Evolutionary conservation across 2,113 vertebrate genomes (phyloP), one percentile per base, ranked within the genome.

Genomic region (Clarias magur): DNA sequence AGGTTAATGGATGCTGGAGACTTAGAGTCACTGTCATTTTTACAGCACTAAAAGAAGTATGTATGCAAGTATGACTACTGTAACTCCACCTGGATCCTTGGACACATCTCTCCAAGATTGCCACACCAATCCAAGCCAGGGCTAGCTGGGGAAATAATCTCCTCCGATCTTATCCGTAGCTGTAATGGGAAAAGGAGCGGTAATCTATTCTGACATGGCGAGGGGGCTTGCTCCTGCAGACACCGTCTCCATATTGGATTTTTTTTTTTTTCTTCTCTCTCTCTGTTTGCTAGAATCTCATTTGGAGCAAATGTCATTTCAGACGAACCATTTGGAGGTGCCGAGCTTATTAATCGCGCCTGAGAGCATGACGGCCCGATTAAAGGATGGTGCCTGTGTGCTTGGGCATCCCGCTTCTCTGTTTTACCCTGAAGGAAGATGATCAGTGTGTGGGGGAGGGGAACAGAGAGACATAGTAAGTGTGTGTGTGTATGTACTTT

Each of bases 261-360:
- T 88, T 76, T 65, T 75, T 34, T 19, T 62, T 83, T 34, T 34
- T 42, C 53, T 84, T 53, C 62, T 59, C 75, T 87, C 27, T 12
- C 38, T 80, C 68, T 85, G 57, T 85, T 88, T 82, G 78, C 68
- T 82, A 56, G 80, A 85, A 88, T 85, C 68, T 85, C 67, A 85
- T 85, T 85, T 85, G 67, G 78, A 78, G 72, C 38, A 54, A 85
- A 85, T 72, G 72, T 62, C 83, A 72, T 88, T 79, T 73, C 57
- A 27, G 62, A 83, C 25, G 48, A 83, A 62, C 70, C 57, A 65
- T 83, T 76, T 72, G 65, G 54, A 81, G 63, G 59, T 54, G 25
- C n/a, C 17, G n/a, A 80, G 57, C 30, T 88, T 88, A 85, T 88
- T 88, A 88, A 88, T 85, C 83, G 57, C 63, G 56, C 78, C 63